Percentiles rank a stretch among this genome's conserved stretches.
phyloP scores from a whole-genome alignment of 2,797 vertebrate genomes.

The Acrocephalus scirpaceus region DNA sequence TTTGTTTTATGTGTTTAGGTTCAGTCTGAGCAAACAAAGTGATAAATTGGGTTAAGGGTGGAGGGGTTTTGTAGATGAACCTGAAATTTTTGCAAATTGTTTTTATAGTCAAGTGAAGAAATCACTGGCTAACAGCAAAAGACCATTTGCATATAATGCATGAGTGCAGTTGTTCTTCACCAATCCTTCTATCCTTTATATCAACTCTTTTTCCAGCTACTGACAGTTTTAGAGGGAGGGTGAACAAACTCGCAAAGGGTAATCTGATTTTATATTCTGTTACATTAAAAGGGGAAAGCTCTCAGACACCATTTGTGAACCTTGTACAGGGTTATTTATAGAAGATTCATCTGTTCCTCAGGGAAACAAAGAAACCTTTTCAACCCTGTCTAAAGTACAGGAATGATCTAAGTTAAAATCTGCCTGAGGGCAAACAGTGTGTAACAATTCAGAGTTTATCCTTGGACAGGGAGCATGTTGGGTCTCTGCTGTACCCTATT shows the following conservation, averaged over 20 bases:
- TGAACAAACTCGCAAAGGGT: background rate
- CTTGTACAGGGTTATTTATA: slow-evolving; percentile 6
- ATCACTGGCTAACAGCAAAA: background rate
- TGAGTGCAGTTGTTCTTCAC: background rate
- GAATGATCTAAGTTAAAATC: slow-evolving; percentile 33
- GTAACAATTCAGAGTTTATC: slow-evolving; percentile 21
- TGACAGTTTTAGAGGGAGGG: background rate
- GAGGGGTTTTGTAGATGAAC: background rate
- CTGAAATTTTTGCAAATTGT: background rate
- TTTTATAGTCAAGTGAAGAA: background rate
- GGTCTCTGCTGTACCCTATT: background rate
- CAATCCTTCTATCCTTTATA: background rate
- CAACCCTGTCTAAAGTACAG: slow-evolving; percentile 18
- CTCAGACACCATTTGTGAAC: background rate
- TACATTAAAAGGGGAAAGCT: background rate
- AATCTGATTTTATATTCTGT: background rate
- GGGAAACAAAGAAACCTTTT: slow-evolving; percentile 46
- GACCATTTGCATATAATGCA: background rate
- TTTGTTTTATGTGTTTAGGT: background rate
- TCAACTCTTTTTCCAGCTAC: background rate
- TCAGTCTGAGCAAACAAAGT: background rate
- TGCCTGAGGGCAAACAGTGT: background rate
- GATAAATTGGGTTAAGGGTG: background rate
- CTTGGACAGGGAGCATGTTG: background rate
- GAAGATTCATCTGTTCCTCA: background rate